Percentiles rank a stretch among this genome's conserved stretches.
phyloP scores from a whole-genome alignment of 2,888 invertebrate species.

The Cataglyphis rosenhaueri region DNA sequence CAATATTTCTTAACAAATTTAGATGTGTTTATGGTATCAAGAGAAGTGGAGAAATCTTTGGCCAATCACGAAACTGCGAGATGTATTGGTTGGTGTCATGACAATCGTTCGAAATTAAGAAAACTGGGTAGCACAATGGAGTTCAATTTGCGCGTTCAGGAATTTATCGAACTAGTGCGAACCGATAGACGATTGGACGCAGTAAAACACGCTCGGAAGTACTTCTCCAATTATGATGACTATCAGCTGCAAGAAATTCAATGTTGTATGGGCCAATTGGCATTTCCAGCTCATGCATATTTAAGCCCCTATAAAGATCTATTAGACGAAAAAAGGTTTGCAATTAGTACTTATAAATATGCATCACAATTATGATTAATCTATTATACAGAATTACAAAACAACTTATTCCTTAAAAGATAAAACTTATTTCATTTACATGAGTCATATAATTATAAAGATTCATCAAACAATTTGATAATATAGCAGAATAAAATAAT shows the following conservation, averaged over 20 bases:
- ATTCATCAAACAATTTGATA: background rate
- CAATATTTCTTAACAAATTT: constrained; percentile 52
- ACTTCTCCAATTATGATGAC: constrained; percentile 95
- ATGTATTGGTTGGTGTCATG: constrained; percentile 98
- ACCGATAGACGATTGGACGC: constrained; percentile 95
- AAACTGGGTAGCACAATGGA: constrained; percentile 98
- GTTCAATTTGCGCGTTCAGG: constrained; percentile 96
- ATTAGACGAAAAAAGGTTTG: constrained; percentile 87
- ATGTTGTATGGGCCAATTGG: constrained; percentile 97
- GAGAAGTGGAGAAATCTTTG: constrained; percentile 95
- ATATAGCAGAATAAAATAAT: background rate
- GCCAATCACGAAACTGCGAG: constrained; percentile 93
- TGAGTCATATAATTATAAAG: background rate
- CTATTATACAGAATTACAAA: background rate
- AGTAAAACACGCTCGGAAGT: constrained; percentile 97
- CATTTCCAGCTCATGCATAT: constrained; percentile 93
- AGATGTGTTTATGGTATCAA: constrained; percentile 94
- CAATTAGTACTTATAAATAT: constrained; percentile 1
- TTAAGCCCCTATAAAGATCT: constrained; percentile 90
- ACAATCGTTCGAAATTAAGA: constrained; percentile 97
- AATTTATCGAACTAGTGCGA: constrained; percentile 98
- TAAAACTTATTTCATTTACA: background rate
- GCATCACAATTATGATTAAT: constrained; percentile 10
- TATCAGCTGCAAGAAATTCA: constrained; percentile 95
- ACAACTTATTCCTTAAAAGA: background rate